Evolutionary conservation across 30 jellyfish, hydroid and myxozoan genomes (phyloP).

Genomic region (Aurelia coerulea): DNA sequence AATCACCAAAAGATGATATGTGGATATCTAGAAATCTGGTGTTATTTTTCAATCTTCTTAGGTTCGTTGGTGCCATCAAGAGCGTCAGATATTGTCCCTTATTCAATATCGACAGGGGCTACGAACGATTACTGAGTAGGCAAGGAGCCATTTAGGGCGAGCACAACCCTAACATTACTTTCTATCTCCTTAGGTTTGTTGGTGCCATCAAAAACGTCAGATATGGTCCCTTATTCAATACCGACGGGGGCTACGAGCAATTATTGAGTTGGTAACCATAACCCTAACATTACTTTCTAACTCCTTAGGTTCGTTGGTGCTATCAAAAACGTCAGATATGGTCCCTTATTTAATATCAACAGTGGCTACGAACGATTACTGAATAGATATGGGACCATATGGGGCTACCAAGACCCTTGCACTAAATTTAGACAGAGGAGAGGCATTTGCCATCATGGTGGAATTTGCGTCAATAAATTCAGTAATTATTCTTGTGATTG

Average conservation of each 20-base stretch:
- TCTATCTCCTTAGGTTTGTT: constrained; percentile 21
- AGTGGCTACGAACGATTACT: constrained; percentile 33
- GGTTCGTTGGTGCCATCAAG: constrained; percentile 62
- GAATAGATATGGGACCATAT: constrained; percentile 8
- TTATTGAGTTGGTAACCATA: constrained; percentile 7
- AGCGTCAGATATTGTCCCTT: constrained; percentile 34
- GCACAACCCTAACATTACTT: too few relatives aligned
- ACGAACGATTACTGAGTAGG: constrained; percentile 16
- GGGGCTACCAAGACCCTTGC: constrained; percentile 54
- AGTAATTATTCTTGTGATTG: constrained; percentile 54
- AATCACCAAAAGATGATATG: too few relatives aligned
- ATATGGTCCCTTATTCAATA: constrained; percentile 24
- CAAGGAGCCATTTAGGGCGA: constrained; percentile 1
- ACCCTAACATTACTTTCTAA: not conserved
- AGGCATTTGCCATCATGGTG: constrained; percentile 41
- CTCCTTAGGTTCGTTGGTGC: constrained; percentile 60
- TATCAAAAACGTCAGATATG: constrained; percentile 29
- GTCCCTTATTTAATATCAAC: constrained; percentile 8
- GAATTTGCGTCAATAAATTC: constrained; percentile 48
- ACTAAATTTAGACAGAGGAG: not conserved
- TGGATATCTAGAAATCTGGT: too few relatives aligned
- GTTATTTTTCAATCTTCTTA: not conserved
- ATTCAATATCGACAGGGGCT: constrained; percentile 16
- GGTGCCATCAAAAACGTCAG: constrained; percentile 52
- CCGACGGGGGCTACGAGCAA: constrained; percentile 15